A percentile compares a stretch with the other conserved stretches of the same genome.
Conservation (phyloP, 2,888 invertebrate species). For the Cataglyphis albicans region DNA sequence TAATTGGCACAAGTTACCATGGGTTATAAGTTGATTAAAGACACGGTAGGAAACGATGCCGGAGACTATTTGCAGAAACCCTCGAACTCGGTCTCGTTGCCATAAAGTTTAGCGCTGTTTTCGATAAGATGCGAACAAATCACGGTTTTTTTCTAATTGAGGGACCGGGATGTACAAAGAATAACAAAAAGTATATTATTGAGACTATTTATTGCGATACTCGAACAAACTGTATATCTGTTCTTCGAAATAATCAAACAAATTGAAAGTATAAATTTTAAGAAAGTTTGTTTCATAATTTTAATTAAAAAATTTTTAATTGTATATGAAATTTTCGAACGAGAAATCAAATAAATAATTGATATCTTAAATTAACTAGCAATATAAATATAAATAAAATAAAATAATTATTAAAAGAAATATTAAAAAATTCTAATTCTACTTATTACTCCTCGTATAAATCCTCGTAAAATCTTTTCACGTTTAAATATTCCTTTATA, state of each 20-base stretch:
- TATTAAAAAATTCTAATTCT: background rate
- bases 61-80: conserved; percentile 42
- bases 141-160: conserved; percentile 23
- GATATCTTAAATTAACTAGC: background rate
- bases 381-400: background rate
- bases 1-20: conserved; percentile 65
- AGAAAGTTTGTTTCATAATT: background rate
- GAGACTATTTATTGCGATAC: background rate
- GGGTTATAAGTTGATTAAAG: conserved; percentile 71
- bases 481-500: background rate
- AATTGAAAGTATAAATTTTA: background rate
- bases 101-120: conserved; percentile 10
- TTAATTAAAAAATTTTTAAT: background rate
- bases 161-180: background rate
- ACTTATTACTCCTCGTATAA: background rate
- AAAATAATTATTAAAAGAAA: background rate
- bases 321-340: background rate
- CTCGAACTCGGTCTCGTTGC: conserved; percentile 33
- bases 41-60: conserved; percentile 10
- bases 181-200: conserved; percentile 28
- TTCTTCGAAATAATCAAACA: conserved; percentile 10
- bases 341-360: background rate
- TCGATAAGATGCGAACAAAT: conserved; percentile 24
- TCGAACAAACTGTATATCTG: conserved; percentile 17
- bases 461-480: background rate